A percentile compares a stretch with the other conserved stretches of the same genome.
Conservation (phyloP, 2,888 invertebrate genomes). For the Synergus umbraculus region DNA sequence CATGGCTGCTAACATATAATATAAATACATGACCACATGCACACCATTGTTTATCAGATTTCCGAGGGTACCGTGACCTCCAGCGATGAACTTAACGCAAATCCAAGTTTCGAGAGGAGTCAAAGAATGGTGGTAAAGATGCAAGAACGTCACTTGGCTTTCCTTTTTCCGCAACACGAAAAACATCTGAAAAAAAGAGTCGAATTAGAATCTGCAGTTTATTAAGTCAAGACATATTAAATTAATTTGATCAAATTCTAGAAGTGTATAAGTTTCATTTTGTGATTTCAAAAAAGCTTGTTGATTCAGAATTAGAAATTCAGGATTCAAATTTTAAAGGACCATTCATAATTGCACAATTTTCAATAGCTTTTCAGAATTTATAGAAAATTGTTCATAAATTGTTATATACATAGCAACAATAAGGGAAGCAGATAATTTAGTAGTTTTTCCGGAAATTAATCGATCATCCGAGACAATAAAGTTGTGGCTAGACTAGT, state of each 20-base stretch:
- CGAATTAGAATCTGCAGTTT: background rate
- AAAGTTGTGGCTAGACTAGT: slow-evolving; percentile 7
- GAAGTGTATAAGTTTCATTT: no score
- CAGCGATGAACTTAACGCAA: slow-evolving; percentile 87
- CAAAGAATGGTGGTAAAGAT: slow-evolving; percentile 90
- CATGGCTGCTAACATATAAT: slow-evolving; percentile 92
- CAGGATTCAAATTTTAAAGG: background rate
- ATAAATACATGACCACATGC: slow-evolving; percentile 92
- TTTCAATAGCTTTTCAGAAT: background rate
- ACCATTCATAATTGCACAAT: background rate
- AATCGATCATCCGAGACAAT: background rate
- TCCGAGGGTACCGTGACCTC: slow-evolving; percentile 93
- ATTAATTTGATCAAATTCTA: no score
- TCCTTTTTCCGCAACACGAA: slow-evolving; percentile 91
- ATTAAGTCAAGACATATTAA: background rate
- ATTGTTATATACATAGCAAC: no score
- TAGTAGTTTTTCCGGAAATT: background rate
- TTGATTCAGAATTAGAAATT: no score
- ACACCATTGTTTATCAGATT: slow-evolving; percentile 92
- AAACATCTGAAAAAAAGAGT: slow-evolving; percentile 79
- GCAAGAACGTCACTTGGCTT: slow-evolving; percentile 89
- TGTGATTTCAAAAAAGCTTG: no score
- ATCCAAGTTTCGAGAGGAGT: slow-evolving; percentile 89
- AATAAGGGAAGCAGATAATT: no score
- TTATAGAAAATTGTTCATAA: no score